Evolutionary conservation across 1,140 invertebrate species (phyloP).

Genomic region (Chrysomallon squamiferum): DNA sequence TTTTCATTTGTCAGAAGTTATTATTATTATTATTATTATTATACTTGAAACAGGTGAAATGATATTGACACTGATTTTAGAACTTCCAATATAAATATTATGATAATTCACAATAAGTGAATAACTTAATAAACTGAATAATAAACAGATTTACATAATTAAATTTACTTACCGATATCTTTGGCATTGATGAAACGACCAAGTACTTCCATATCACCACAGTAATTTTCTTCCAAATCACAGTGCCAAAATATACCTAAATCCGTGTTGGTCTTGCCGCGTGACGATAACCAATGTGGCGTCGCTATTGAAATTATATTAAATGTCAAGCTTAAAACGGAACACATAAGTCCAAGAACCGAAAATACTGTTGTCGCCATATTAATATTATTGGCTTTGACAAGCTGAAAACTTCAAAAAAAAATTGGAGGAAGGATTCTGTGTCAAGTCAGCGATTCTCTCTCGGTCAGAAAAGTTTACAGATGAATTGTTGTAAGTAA

Average conservation of each 20-base stretch:
- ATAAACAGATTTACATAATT: too few species aligned
- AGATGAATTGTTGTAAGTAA: too few species aligned
- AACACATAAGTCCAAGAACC: background rate
- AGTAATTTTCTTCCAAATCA: background rate
- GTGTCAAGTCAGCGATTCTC: too few species aligned
- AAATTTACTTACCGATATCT: conserved; percentile 2
- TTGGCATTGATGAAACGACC: background rate
- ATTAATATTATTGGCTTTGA: background rate
- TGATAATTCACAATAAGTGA: too few species aligned
- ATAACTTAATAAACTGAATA: too few species aligned
- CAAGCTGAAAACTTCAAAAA: background rate
- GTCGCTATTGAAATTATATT: background rate
- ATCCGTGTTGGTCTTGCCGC: background rate
- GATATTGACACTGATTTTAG: too few species aligned
- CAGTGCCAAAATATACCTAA: background rate
- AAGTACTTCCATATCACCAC: background rate
- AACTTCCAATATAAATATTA: too few species aligned
- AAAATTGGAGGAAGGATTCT: background rate
- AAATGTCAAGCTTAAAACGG: background rate
- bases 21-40: too few species aligned
- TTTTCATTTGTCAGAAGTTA: too few species aligned
- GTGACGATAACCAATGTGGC: background rate
- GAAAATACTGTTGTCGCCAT: conserved; percentile 1
- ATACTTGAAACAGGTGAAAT: too few species aligned
- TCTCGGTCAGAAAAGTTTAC: too few species aligned